A percentile compares a stretch with the other conserved stretches of the same genome.
Evolutionary conservation across 2,797 vertebrate genomes (phyloP).

Genomic region (Eremophila alpestris): DNA sequence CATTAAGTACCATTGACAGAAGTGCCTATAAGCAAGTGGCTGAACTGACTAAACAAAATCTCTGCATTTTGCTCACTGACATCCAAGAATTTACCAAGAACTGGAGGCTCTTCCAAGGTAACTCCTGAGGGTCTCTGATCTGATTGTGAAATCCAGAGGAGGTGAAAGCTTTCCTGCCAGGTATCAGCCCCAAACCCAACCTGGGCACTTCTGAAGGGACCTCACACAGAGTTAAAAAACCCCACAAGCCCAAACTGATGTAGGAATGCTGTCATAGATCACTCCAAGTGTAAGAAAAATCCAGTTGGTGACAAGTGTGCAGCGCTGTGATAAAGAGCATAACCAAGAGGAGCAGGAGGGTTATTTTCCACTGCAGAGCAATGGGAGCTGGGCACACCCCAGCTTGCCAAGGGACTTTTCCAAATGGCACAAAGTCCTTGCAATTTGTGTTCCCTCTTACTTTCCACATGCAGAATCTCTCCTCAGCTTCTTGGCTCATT

Average conservation of each 20-base stretch:
- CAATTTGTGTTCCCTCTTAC: neutral
- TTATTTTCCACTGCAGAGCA: neutral
- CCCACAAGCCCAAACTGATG: neutral
- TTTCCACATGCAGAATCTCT: neutral
- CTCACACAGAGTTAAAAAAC: neutral
- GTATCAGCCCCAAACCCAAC: neutral
- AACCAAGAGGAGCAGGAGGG: neutral
- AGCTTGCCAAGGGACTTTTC: neutral
- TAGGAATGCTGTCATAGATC: rapidly evolving
- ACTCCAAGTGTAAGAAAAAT: neutral
- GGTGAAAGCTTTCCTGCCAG: neutral
- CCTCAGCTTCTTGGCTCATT: neutral
- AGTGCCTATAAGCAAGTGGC: neutral
- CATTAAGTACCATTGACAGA: neutral
- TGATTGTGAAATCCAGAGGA: neutral
- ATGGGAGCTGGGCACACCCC: neutral
- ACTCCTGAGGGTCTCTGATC: neutral
- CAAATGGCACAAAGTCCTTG: neutral
- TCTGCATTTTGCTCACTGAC: neutral
- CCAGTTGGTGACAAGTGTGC: neutral
- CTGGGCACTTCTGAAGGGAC: neutral
- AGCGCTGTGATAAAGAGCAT: neutral
- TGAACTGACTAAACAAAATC: neutral
- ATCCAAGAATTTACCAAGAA: neutral
- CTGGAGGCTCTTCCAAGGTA: neutral